These are phyloP conservation scores for Astropecten irregularis DNA, from an alignment of 53 echinoderm and acorn worm species.

Conservation along the genomic window DNA sequence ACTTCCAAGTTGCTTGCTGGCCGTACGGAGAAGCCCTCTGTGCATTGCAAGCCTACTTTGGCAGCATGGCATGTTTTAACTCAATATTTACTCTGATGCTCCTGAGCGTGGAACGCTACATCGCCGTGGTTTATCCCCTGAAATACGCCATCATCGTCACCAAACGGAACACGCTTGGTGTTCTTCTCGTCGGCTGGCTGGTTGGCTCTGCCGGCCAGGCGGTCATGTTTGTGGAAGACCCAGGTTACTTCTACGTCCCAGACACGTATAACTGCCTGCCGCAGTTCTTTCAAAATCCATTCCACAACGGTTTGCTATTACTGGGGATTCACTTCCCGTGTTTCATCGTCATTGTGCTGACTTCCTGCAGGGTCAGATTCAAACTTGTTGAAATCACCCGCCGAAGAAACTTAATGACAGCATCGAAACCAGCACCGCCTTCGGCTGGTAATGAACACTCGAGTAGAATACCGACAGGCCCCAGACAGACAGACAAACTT, in stretches of 20 bases:
- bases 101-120: background rate
- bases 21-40: background rate
- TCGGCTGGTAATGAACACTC: background rate
- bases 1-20: background rate
- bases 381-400: background rate
- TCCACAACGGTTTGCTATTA: too few relatives aligned
- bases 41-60: background rate
- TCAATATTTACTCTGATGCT: background rate
- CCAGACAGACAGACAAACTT: conserved; percentile 1
- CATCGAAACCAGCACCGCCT: background rate
- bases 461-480: background rate
- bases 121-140: background rate
- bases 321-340: too few relatives aligned
- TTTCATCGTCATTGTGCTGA: background rate
- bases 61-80: background rate
- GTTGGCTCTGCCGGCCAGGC: too few relatives aligned
- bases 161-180: background rate
- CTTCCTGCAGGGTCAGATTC: conserved; percentile 4
- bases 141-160: background rate
- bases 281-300: background rate
- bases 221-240: background rate
- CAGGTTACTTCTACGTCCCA: background rate
- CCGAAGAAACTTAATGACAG: background rate
- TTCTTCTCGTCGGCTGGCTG: background rate
- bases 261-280: background rate